Conservation (phyloP, 2,888 invertebrate species). For the Trachelus stipa region DNA sequence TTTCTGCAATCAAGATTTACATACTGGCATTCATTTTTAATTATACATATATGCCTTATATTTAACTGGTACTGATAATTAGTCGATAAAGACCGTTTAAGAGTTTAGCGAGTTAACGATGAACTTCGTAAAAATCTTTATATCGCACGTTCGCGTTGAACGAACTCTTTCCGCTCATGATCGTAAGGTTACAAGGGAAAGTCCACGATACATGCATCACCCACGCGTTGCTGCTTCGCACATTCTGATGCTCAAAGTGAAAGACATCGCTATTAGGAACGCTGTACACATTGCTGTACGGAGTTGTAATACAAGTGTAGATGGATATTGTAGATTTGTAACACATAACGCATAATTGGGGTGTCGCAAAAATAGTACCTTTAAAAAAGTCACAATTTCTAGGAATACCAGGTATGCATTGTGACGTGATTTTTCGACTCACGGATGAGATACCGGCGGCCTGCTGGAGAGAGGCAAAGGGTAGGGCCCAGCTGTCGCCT, state of each 20-base stretch:
- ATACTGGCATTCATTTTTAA: background rate
- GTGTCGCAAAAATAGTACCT: background rate
- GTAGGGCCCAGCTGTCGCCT: too few relatives aligned
- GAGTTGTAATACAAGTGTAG: background rate
- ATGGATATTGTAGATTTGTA: background rate
- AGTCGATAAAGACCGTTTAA: background rate
- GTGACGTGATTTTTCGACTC: too few relatives aligned
- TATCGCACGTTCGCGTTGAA: background rate
- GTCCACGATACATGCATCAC: conserved; percentile 48
- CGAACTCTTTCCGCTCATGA: conserved; percentile 26
- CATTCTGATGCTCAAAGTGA: conserved; percentile 60
- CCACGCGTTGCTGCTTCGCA: conserved; percentile 54
- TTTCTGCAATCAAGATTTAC: background rate
- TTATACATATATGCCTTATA: background rate
- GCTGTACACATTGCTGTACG: conserved; percentile 12
- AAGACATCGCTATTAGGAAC: conserved; percentile 47
- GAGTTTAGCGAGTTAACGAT: background rate
- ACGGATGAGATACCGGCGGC: too few relatives aligned
- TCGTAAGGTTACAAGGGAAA: conserved; percentile 59
- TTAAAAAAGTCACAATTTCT: background rate
- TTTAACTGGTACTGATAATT: background rate
- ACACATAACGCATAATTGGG: background rate
- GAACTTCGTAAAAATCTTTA: background rate
- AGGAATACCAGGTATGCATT: background rate
- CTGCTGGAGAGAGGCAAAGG: too few relatives aligned